Base-by-base conservation (phyloP, 2,888 invertebrate genomes). In the Patella depressa region DNA sequence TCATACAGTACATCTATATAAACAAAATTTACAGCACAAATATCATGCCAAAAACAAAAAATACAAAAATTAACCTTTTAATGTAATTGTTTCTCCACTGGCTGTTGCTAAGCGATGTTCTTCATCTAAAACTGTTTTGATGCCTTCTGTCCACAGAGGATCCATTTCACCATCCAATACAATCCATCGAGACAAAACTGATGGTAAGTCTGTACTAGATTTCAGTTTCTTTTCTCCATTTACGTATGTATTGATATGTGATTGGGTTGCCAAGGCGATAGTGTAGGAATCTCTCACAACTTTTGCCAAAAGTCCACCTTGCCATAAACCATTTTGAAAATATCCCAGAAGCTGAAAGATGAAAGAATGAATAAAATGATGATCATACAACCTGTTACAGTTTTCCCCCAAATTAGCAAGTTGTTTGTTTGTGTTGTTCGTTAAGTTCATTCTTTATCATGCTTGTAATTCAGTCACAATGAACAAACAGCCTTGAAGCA, bases 91-190 rank as follows among this genome's bases (percentile, higher is more conserved):
- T 19, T 88, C 87, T 24, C 89, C 88, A 81, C 88, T 90, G 12
- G 90, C 88, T 78, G 88, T 80, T 0, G 87, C 85, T 29, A 90
- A 78, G 29, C 84, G 83, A 59, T 81, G 82, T 73, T 87, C 85
- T 19, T 83, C 81, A 76, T 89, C 90, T 78, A 90, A 81, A 72
- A 90, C 77, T 0, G 88, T 88, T 81, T 87, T 88, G 72, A 90
- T 79, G 53, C 85, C 85, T 73, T 91, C 90, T 4, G 89, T 88
- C 90, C 90, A 91, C 9, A 78, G 80, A 0, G 88, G 85, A 74
- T 88, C 85, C 45, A 91, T 81, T 53, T 85, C 84, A 2, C 91
- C 91, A 80, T 91, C 91, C 76, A 91, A 77, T 1, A 91, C 85
- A 24, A 91, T 79, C 91, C 90, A 90, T 57, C 87, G 84, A 15